Percentiles rank a stretch among this genome's conserved stretches.
Evolutionary conservation across 1,140 invertebrate genomes (phyloP).

Genomic region (Drosophila lowei): DNA sequence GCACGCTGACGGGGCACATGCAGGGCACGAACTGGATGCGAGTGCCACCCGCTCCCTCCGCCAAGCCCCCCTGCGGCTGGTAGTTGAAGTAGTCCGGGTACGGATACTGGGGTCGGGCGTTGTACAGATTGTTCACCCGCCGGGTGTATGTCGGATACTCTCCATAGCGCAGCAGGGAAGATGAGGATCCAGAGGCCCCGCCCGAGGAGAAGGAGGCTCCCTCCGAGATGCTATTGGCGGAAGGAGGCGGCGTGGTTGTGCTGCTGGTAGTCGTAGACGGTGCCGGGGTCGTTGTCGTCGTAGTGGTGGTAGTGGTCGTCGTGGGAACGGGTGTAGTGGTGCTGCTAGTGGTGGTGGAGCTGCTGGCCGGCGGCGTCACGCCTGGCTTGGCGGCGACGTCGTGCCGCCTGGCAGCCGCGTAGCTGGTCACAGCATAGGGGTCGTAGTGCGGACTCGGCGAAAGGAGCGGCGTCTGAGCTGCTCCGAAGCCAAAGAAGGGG

Average conservation of each 20-base stretch:
- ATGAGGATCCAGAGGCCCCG: neutral
- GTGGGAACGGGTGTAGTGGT: constrained; percentile 29
- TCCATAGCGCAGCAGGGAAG: constrained; percentile 40
- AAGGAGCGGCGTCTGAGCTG: constrained; percentile 59
- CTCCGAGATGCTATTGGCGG: constrained; percentile 26
- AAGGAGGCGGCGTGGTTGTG: constrained; percentile 42
- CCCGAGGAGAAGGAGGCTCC: constrained; percentile 14
- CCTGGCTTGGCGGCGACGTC: constrained; percentile 39
- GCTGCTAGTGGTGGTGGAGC: constrained; percentile 8
- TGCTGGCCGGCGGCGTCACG: constrained; percentile 45
- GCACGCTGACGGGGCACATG: constrained; percentile 77
- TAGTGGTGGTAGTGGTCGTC: constrained; percentile 51
- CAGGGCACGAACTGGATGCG: constrained; percentile 79
- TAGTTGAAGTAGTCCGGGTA: constrained; percentile 80
- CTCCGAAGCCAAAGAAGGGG: constrained; percentile 65
- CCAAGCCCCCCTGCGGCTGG: constrained; percentile 37
- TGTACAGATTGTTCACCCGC: constrained; percentile 70
- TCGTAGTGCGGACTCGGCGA: constrained; percentile 53
- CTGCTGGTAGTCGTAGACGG: constrained; percentile 48
- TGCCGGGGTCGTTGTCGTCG: constrained; percentile 56
- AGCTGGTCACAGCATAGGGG: constrained; percentile 67
- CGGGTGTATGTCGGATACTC: constrained; percentile 73
- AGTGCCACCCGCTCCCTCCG: constrained; percentile 23
- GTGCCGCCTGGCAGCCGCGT: constrained; percentile 62
- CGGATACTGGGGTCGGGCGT: constrained; percentile 70